Percentiles rank a stretch among this genome's conserved stretches.
These are phyloP conservation scores for Ommatoiulus sabulosus DNA, from an alignment of 2,888 invertebrate genomes.

Conservation along the genomic window DNA sequence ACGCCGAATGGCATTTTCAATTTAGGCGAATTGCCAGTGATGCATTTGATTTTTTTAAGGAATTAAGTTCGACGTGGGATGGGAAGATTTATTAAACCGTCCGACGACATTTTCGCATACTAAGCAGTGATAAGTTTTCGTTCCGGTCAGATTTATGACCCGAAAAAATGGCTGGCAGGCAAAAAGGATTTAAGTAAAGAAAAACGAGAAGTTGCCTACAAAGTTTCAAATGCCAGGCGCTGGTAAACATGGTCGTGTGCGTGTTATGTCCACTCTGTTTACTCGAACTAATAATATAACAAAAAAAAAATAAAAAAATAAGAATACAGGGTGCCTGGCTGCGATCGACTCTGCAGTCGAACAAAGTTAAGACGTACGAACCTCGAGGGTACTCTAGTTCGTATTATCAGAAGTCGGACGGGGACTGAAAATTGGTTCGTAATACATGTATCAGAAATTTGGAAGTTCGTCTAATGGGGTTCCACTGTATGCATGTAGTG, in stretches of 20 bases:
- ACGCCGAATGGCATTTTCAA: background rate
- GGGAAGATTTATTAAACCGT: background rate
- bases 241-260: background rate
- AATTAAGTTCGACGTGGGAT: background rate
- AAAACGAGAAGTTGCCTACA: background rate
- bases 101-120: conserved; percentile 16
- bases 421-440: no score
- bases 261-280: background rate
- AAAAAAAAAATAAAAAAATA: no score
- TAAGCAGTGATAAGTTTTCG: background rate
- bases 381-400: no score
- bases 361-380: no score
- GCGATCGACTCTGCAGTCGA: no score
- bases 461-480: no score
- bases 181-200: background rate
- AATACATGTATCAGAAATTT: no score
- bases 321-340: no score
- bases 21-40: background rate
- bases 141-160: background rate
- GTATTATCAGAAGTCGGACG: no score
- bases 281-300: background rate
- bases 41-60: background rate
- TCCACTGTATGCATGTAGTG: no score
- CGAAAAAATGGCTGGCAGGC: background rate
- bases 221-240: background rate